Conservation (phyloP, 2,113 vertebrate genomes). For the Neopipo cinnamomea region DNA sequence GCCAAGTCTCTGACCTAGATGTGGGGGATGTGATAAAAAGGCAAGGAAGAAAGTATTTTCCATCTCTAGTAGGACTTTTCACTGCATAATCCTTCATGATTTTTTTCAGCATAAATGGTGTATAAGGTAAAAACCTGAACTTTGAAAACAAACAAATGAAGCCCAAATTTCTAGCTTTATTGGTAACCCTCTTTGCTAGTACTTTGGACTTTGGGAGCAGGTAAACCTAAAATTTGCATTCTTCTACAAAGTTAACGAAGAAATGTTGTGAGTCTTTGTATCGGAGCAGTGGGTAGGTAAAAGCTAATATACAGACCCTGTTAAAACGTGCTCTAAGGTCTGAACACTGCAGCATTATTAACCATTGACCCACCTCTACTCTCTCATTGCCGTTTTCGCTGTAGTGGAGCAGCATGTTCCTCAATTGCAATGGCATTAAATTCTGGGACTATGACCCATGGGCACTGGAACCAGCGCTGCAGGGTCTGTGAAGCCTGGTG, state of each 20-base stretch:
- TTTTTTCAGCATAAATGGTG: background rate
- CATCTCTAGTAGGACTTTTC: background rate
- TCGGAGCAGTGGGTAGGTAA: background rate
- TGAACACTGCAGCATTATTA: constrained; percentile 29
- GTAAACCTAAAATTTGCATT: constrained; percentile 2
- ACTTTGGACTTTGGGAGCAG: background rate
- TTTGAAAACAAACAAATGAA: background rate
- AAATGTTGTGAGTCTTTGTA: background rate
- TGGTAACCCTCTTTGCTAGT: background rate
- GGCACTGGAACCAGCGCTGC: background rate
- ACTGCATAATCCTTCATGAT: background rate
- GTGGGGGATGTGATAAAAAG: background rate
- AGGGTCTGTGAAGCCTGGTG: background rate
- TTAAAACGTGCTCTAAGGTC: constrained; percentile 10
- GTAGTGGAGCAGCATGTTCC: background rate
- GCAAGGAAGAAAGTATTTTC: background rate
- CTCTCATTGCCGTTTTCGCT: background rate
- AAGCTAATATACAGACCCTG: background rate
- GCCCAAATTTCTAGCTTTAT: background rate
- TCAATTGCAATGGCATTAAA: background rate
- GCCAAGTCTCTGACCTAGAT: background rate
- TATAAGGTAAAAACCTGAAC: background rate
- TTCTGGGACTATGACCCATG: background rate
- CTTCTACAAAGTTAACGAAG: constrained; percentile 4
- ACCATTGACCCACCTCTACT: background rate